A percentile compares a stretch with the other conserved stretches of the same genome.
phyloP scores from a whole-genome alignment of 2,113 vertebrate species.

The Oxyruncus cristatus region DNA sequence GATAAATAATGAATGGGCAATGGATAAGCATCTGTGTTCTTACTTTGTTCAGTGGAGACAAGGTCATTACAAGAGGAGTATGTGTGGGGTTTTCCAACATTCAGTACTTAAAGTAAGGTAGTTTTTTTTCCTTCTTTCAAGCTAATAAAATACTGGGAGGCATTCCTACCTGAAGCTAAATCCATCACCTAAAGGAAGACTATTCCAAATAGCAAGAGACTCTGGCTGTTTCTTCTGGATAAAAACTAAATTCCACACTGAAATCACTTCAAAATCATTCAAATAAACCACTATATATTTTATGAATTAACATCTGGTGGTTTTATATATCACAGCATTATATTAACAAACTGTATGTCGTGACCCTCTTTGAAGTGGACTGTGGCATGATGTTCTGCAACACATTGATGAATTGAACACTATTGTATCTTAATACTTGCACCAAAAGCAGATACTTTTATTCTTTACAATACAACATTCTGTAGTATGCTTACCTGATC shows the following conservation, averaged over 20 bases:
- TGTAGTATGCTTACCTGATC: slow-evolving; percentile 69
- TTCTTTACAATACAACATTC: slow-evolving; percentile 66
- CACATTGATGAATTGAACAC: slow-evolving; percentile 76
- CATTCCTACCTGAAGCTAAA: slow-evolving; percentile 95
- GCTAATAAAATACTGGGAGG: slow-evolving; percentile 97
- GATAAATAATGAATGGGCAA: not conserved
- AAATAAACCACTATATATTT: slow-evolving; percentile 83
- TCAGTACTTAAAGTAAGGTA: not conserved
- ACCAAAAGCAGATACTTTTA: slow-evolving; percentile 68
- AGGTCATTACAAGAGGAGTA: not conserved
- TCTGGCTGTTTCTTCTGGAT: slow-evolving; percentile 64
- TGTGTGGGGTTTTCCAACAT: not conserved
- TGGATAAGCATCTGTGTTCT: not conserved
- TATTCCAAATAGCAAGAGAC: slow-evolving; percentile 56
- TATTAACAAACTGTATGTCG: slow-evolving; percentile 73
- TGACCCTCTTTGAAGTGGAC: slow-evolving; percentile 70
- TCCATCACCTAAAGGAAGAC: slow-evolving; percentile 83
- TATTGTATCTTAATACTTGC: slow-evolving; percentile 75
- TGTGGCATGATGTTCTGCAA: slow-evolving; percentile 76
- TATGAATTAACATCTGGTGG: slow-evolving; percentile 74
- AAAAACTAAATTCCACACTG: slow-evolving; percentile 65
- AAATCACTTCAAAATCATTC: slow-evolving; percentile 74
- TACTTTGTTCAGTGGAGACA: not conserved
- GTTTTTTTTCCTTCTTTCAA: slow-evolving; percentile 49
- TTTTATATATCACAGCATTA: slow-evolving; percentile 68